A percentile compares a stretch with the other conserved stretches of the same genome.
Evolutionary conservation across 2,113 vertebrate genomes (phyloP).

Genomic region (Passer montanus): DNA sequence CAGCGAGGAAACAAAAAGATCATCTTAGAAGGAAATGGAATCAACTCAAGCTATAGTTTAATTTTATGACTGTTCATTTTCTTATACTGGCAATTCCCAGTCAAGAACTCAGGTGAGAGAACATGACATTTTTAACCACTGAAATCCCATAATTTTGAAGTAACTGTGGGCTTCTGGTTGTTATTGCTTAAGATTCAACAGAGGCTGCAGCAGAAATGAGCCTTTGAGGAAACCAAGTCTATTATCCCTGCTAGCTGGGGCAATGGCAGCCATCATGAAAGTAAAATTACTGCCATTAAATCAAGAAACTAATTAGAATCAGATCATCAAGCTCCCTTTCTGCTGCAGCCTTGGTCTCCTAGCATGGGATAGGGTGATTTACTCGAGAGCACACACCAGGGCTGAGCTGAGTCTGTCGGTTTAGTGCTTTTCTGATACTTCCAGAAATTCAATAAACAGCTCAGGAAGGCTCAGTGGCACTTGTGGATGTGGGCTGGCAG

Average conservation of each 20-base stretch:
- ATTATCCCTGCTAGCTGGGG: background rate
- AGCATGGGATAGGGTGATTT: background rate
- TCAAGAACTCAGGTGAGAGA: background rate
- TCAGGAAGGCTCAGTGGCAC: background rate
- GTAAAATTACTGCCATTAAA: conserved; percentile 29
- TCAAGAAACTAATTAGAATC: conserved; percentile 51
- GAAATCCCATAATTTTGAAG: background rate
- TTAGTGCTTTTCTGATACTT: background rate
- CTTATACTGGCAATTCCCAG: background rate
- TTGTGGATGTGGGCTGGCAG: background rate
- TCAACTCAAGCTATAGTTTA: background rate
- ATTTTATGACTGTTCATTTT: conserved; percentile 18
- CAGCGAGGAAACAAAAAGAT: background rate
- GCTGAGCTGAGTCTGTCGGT: fast-evolving
- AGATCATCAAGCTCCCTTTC: conserved; percentile 9
- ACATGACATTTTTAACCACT: conserved; percentile 10
- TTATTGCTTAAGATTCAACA: conserved; percentile 40
- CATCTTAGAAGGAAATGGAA: background rate
- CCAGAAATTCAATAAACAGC: background rate
- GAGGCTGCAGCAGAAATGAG: background rate
- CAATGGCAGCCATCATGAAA: background rate
- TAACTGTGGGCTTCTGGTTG: background rate
- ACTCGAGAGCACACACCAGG: background rate
- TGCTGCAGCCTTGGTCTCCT: background rate
- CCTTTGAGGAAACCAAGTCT: conserved; percentile 4